Evolutionary conservation across 2,888 invertebrate species (phyloP).

Genomic region (Xylocampa areola): DNA sequence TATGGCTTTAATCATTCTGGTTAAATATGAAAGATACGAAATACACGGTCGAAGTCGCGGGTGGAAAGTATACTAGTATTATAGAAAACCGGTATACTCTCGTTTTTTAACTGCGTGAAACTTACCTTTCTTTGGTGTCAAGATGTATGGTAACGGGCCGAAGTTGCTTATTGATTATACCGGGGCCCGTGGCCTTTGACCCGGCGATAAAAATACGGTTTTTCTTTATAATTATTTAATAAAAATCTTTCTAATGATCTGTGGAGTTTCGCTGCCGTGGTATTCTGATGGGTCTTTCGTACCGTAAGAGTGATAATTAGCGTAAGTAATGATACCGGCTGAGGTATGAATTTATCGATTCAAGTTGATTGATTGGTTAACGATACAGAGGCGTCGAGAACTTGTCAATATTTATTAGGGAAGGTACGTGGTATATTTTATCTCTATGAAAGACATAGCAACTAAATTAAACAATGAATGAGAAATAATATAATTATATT

Average conservation of each 20-base stretch:
- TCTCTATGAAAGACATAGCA: no score
- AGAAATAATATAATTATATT: no score
- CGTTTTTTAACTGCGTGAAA: slow-evolving; percentile 48
- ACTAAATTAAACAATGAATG: no score
- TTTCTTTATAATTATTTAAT: slow-evolving; percentile 30
- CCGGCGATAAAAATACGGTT: slow-evolving; percentile 40
- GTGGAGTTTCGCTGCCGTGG: slow-evolving; percentile 29
- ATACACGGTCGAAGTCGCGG: no score
- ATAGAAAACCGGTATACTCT: slow-evolving; percentile 53
- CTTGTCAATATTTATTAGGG: slow-evolving; percentile 16
- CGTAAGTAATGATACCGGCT: slow-evolving; percentile 16
- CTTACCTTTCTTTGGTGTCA: slow-evolving; percentile 35
- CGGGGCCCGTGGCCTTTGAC: slow-evolving; percentile 45
- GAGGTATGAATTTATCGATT: slow-evolving; percentile 15
- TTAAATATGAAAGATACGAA: no score
- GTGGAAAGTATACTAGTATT: no score
- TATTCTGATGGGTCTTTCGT: slow-evolving; percentile 20
- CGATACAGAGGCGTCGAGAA: slow-evolving; percentile 13
- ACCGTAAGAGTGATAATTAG: slow-evolving; percentile 27
- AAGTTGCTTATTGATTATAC: slow-evolving; percentile 51
- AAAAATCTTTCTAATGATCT: slow-evolving; percentile 45
- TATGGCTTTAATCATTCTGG: no score
- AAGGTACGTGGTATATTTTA: no score
- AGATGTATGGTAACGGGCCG: slow-evolving; percentile 39
- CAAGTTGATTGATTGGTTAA: slow-evolving; percentile 39